These are phyloP conservation scores for Zaprionus ornatus DNA, from an alignment of 1,140 invertebrate genomes.

Conservation along the genomic window DNA sequence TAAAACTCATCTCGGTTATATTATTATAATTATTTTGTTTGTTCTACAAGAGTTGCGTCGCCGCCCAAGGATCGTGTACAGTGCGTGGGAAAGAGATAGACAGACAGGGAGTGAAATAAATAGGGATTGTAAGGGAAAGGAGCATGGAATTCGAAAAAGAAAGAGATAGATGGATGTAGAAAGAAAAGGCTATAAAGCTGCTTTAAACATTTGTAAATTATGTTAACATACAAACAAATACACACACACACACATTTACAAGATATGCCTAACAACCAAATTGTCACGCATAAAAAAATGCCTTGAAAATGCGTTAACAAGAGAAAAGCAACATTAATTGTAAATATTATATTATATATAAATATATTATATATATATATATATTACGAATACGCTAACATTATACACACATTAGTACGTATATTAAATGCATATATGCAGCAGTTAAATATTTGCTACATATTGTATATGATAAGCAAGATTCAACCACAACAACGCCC, in stretches of 20 bases:
- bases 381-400: constrained; percentile 1
- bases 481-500: constrained; percentile 21
- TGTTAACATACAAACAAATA: constrained; percentile 16
- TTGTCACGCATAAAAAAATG: constrained; percentile 72
- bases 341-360: constrained; percentile 55
- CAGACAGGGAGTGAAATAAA: not conserved
- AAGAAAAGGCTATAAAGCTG: constrained; percentile 1
- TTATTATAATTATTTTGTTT: constrained; percentile 20
- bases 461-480: constrained; percentile 32
- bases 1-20: constrained; percentile 15
- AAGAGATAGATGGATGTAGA: not conserved
- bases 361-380: not conserved
- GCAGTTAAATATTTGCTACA: constrained; percentile 41
- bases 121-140: not conserved
- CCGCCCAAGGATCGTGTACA: constrained; percentile 45
- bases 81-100: not conserved
- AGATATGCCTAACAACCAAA: constrained; percentile 38
- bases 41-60: constrained; percentile 45
- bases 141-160: not conserved
- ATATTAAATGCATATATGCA: constrained; percentile 31
- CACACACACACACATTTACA: constrained; percentile 23
- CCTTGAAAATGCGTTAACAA: constrained; percentile 68
- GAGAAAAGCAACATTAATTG: constrained; percentile 65
- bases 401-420: constrained; percentile 19
- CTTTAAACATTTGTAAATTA: constrained; percentile 43